Base-by-base conservation (phyloP, 2,888 invertebrate species). In the Nysson spinosus region DNA sequence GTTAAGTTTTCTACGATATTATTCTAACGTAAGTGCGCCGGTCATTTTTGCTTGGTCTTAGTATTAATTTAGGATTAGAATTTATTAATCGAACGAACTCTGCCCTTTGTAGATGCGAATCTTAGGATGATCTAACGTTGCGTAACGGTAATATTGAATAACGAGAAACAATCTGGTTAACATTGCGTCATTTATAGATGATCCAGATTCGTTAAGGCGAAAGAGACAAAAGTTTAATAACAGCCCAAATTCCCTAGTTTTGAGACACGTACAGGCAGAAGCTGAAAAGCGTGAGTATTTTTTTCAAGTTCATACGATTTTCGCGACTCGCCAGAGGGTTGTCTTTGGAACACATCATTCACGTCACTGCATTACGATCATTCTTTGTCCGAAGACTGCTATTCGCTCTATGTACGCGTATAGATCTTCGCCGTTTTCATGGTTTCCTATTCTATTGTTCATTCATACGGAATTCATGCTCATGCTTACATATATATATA, bases 151-250 rank as follows among this genome's bases (percentile, higher is more conserved):
- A 54, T 42, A 32, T 56, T 35, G 24, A 35, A 40, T 52, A 44
- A 55, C 32, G 44, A 42, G 3, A 34, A 6, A 42, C 57, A 11
- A 34, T 34, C 7, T 66, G 34, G 43, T 66, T 82, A 81, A 81
- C 74, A 26, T 75, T 73, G 81, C 69, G 88, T 85, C 77, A 81
- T 87, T 89, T 89, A 80, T 90, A 91, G 91, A 91, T 89, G 91
- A 91, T 89, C 89, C 90, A 80, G 89, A 88, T 85, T 88, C 88
- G 77, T 87, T 90, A 86, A 91, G 90, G 88, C 89, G 90, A 86
- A 91, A 91, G 85, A 87, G 90, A 83, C 88, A 88, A 85, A 90
- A 89, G 87, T 87, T 87, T 85, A 89, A 88, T 80, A 87, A 85
- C 79, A 88, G 88, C 79, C 85, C 88, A 83, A 90, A 87, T 83